These are phyloP conservation scores for Drosophila suboccidentalis DNA, from an alignment of 2,888 invertebrate genomes.

Conservation along the genomic window DNA sequence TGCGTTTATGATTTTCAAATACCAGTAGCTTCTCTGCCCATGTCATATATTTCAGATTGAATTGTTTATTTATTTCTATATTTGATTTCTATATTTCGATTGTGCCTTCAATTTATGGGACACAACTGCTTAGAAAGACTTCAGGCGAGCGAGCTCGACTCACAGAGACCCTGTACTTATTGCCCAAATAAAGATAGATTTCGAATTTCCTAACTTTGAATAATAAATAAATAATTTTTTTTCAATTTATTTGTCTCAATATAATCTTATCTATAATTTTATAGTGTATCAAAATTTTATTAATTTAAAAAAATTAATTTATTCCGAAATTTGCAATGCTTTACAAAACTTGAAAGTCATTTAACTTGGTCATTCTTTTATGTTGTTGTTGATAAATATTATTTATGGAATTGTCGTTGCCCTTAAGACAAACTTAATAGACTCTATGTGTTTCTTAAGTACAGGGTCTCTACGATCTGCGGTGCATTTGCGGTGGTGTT, in stretches of 20 bases:
- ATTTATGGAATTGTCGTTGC: no score
- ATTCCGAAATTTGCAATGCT: no score
- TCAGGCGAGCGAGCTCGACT: not conserved
- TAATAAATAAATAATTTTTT: no score
- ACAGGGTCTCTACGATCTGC: conserved; percentile 3
- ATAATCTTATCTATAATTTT: no score
- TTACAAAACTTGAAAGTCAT: no score
- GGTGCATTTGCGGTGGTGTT: conserved; percentile 33
- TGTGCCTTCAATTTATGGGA: conserved; percentile 57
- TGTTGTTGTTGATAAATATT: no score
- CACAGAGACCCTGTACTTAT: not conserved
- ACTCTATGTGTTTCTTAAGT: not conserved
- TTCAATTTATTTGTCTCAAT: no score
- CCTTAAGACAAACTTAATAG: not conserved
- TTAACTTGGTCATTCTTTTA: no score
- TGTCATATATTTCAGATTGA: conserved; percentile 64
- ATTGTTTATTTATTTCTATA: conserved; percentile 58
- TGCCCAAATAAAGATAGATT: no score
- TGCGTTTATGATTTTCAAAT: conserved; percentile 73
- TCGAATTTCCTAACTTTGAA: no score
- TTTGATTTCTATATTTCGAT: conserved; percentile 63
- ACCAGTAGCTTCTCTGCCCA: conserved; percentile 60
- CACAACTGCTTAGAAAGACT: not conserved
- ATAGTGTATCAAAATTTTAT: no score
- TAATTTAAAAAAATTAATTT: no score